phyloP scores from a whole-genome alignment of 64 coral and sea anemone species.

The Stylophora pistillata region DNA sequence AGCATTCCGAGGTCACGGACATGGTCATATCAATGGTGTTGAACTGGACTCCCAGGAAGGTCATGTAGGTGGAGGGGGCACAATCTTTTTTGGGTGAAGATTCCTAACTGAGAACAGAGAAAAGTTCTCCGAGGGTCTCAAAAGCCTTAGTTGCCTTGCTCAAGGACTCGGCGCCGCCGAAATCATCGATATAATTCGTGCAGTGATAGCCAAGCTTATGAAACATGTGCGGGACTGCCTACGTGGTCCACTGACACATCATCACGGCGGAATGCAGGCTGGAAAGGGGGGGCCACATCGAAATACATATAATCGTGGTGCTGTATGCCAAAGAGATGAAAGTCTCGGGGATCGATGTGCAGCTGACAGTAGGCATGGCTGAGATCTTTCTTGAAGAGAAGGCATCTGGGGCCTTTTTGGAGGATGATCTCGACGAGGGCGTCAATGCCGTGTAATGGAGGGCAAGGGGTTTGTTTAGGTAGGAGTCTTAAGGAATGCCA shows the following conservation, averaged over 20 bases:
- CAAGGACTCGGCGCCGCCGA: not conserved
- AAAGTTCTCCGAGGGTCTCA: not conserved
- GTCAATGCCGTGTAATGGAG: not conserved
- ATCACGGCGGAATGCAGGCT: not conserved
- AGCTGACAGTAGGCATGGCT: not conserved
- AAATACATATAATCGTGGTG: not conserved
- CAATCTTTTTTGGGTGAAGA: not conserved
- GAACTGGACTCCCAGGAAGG: constrained; percentile 18
- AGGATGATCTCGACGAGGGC: not conserved
- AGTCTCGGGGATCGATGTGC: not conserved
- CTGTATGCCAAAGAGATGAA: not conserved
- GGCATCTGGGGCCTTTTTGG: not conserved
- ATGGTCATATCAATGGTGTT: constrained; percentile 20
- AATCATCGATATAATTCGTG: constrained; percentile 2
- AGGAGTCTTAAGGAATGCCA: not conserved
- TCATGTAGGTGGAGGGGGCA: not conserved
- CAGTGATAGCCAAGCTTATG: not conserved
- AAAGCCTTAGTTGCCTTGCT: not conserved
- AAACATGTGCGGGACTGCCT: not conserved
- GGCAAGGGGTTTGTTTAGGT: not conserved
- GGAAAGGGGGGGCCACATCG: not conserved
- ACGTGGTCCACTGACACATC: constrained; percentile 14
- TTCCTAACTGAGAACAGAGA: not conserved
- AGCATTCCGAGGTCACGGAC: not conserved
- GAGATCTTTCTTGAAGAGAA: not conserved